phyloP scores from a whole-genome alignment of 2,113 vertebrate genomes.

The Leucopsar rothschildi region DNA sequence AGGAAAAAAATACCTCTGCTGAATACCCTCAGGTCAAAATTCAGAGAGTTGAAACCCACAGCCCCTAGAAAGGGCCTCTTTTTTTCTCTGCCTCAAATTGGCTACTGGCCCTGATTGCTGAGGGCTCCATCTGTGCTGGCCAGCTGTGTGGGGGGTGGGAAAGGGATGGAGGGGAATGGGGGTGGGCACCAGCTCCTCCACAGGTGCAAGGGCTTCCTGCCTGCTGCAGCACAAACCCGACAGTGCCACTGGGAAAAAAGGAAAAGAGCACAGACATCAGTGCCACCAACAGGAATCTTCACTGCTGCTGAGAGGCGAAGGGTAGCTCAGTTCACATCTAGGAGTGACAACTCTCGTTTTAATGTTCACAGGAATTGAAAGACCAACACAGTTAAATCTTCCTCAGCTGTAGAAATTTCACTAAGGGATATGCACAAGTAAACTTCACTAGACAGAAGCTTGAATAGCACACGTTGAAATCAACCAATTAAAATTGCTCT shows the following conservation, averaged over 20 bases:
- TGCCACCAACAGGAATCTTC: not conserved
- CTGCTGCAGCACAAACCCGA: not conserved
- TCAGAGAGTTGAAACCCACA: accelerated
- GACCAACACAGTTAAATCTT: not conserved
- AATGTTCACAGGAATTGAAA: not conserved
- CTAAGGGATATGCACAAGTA: not conserved
- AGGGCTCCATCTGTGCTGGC: not conserved
- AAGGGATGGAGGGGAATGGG: not conserved
- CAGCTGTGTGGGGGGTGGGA: not conserved
- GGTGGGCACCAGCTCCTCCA: not conserved
- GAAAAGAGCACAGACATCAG: not conserved
- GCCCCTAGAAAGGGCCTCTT: accelerated
- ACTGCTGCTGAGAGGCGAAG: accelerated
- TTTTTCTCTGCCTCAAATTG: not conserved
- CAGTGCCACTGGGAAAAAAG: accelerated
- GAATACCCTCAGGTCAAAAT: not conserved
- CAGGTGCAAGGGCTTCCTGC: not conserved
- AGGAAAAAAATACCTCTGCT: not conserved
- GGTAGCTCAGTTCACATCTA: accelerated
- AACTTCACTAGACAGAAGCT: not conserved
- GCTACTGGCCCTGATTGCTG: not conserved
- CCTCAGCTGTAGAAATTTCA: not conserved
- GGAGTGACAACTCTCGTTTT: not conserved
- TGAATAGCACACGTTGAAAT: accelerated
- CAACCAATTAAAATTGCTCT: not conserved